phyloP scores from a whole-genome alignment of 2,797 vertebrate species.

The Ibycter americanus region DNA sequence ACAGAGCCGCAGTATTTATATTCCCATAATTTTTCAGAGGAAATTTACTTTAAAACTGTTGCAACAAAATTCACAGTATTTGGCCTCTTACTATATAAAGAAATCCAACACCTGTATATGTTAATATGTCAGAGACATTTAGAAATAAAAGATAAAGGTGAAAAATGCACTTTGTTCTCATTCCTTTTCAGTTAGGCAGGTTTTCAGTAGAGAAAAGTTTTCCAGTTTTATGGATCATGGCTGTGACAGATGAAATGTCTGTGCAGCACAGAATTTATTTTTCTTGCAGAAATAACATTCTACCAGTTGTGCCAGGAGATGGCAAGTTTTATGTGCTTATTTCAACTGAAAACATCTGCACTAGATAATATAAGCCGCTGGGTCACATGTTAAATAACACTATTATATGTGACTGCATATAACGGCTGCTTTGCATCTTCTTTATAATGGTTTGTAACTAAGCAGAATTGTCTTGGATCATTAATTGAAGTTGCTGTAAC shows the following conservation, averaged over 20 bases:
- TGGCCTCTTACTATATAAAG: not conserved
- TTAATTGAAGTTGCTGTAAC: not conserved
- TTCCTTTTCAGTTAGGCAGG: not conserved
- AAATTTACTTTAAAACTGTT: not conserved
- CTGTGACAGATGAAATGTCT: constrained; percentile 32
- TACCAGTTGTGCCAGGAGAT: constrained; percentile 29
- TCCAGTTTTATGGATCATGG: constrained; percentile 32
- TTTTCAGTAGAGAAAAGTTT: constrained; percentile 12
- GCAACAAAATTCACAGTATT: not conserved
- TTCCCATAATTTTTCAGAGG: not conserved
- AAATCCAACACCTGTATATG: not conserved
- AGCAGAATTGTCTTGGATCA: not conserved
- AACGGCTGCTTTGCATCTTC: not conserved
- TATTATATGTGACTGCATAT: not conserved
- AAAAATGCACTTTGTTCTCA: constrained; percentile 1
- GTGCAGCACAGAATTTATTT: constrained; percentile 21
- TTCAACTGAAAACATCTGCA: constrained; percentile 51
- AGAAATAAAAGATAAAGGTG: constrained; percentile 16
- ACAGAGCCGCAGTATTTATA: not conserved
- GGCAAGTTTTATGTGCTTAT: constrained; percentile 43
- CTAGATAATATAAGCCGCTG: not conserved
- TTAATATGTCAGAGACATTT: not conserved
- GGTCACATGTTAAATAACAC: constrained; percentile 50
- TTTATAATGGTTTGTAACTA: not conserved
- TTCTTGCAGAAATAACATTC: constrained; percentile 43